Evolutionary conservation across 2,797 vertebrate species (phyloP).

Genomic region (Rhadinocentrus ornatus): DNA sequence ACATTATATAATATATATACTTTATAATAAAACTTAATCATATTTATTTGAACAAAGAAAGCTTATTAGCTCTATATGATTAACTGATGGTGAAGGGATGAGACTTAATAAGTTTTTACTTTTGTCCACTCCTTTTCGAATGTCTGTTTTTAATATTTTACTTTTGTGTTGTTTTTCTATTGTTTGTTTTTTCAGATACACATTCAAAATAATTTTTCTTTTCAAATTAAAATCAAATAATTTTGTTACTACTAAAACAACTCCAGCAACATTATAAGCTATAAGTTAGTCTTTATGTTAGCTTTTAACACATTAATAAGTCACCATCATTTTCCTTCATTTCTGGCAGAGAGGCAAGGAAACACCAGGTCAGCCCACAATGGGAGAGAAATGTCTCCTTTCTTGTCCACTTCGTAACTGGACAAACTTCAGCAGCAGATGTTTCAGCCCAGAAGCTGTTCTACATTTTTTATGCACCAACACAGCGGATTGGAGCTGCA

Average conservation of each 20-base stretch:
- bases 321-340: background rate
- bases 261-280: background rate
- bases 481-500: background rate
- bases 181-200: too few species aligned
- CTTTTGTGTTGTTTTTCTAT: too few species aligned
- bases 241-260: too few species aligned
- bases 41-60: too few species aligned
- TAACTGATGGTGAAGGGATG: too few species aligned
- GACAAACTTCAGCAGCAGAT: background rate
- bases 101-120: too few species aligned
- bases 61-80: too few species aligned
- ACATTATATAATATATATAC: too few species aligned
- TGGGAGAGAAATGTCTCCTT: slow-evolving; percentile 44
- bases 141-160: too few species aligned
- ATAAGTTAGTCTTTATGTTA: background rate
- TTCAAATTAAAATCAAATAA: background rate
- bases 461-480: background rate
- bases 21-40: too few species aligned
- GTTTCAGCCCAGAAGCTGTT: background rate
- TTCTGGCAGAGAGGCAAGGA: slow-evolving; percentile 25
- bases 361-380: slow-evolving; percentile 11
- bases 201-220: background rate
- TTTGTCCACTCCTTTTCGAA: too few species aligned
- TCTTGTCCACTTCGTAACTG: slow-evolving; percentile 38
- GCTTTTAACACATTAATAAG: background rate